These are phyloP conservation scores for Callitettix versicolor DNA, from an alignment of 1,140 invertebrate genomes.

Conservation along the genomic window DNA sequence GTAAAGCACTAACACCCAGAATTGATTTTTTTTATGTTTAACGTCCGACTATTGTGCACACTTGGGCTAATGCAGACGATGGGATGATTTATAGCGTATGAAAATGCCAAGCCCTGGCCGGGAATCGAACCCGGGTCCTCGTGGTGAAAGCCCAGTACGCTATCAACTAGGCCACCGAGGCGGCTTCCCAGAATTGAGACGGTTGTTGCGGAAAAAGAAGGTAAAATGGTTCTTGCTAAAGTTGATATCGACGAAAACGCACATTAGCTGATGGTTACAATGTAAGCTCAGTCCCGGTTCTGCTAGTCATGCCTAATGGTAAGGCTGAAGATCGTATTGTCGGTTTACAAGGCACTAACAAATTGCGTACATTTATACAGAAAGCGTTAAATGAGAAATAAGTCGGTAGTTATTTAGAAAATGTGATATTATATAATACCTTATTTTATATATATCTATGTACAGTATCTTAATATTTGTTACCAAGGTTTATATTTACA, in stretches of 20 bases:
- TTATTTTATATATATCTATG: no score
- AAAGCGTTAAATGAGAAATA: conserved; percentile 51
- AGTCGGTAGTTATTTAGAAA: neutral
- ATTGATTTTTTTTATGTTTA: no score
- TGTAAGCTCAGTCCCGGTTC: conserved; percentile 78
- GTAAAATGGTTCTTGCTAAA: conserved; percentile 81
- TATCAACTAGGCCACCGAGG: no score
- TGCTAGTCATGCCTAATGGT: conserved; percentile 80
- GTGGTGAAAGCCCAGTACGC: no score
- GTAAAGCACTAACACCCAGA: conserved; percentile 80
- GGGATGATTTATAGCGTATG: no score
- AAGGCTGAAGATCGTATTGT: conserved; percentile 79
- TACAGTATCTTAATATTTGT: no score
- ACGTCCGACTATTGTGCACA: no score
- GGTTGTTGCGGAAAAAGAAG: conserved; percentile 71
- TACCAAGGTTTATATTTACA: no score
- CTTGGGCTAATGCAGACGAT: no score
- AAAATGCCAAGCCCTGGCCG: no score
- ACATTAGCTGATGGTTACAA: conserved; percentile 83
- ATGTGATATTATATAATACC: no score
- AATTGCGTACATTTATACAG: conserved; percentile 74
- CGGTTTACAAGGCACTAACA: conserved; percentile 82
- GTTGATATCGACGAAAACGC: conserved; percentile 88
- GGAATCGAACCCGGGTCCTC: no score
- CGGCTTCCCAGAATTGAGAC: conserved; percentile 83